A percentile compares a stretch with the other conserved stretches of the same genome.
Conservation (phyloP, 2,113 vertebrate species). For the Ascaphus truei region DNA sequence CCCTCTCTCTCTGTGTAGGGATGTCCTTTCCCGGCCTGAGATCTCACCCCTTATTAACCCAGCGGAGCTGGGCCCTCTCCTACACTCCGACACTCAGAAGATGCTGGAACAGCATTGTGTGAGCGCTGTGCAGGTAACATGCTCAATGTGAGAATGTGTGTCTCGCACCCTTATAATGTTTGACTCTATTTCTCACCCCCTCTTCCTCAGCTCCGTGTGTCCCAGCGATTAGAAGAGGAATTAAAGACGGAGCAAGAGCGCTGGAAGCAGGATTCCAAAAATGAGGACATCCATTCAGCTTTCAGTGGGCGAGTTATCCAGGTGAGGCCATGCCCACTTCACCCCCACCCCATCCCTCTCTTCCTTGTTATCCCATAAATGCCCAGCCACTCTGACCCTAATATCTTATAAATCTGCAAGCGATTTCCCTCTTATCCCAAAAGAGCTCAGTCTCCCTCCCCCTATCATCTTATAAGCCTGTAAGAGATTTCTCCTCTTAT, state of each 20-base stretch:
- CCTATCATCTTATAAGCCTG: too few relatives aligned
- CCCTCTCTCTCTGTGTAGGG: constrained; percentile 36
- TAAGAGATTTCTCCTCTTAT: too few relatives aligned
- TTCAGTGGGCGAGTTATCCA: constrained; percentile 63
- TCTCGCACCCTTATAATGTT: background rate
- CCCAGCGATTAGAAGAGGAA: constrained; percentile 61
- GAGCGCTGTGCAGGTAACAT: constrained; percentile 51
- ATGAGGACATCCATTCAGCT: constrained; percentile 55
- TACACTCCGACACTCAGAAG: constrained; percentile 47
- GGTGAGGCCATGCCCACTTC: constrained; percentile 40
- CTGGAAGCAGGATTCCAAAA: constrained; percentile 55
- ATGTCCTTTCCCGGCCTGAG: constrained; percentile 59
- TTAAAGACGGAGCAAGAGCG: constrained; percentile 62
- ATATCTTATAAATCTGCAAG: too few relatives aligned
- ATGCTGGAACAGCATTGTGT: constrained; percentile 57
- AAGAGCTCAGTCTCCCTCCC: too few relatives aligned
- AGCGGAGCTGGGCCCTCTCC: constrained; percentile 49
- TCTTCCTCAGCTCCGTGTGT: background rate
- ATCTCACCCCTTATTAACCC: constrained; percentile 50
- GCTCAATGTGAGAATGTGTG: background rate
- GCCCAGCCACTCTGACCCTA: too few relatives aligned
- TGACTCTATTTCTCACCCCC: background rate
- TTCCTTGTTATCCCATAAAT: background rate
- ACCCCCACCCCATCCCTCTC: background rate
- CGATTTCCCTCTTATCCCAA: too few relatives aligned